Conservation (phyloP, 2,113 vertebrate genomes). For the Caloenas nicobarica region DNA sequence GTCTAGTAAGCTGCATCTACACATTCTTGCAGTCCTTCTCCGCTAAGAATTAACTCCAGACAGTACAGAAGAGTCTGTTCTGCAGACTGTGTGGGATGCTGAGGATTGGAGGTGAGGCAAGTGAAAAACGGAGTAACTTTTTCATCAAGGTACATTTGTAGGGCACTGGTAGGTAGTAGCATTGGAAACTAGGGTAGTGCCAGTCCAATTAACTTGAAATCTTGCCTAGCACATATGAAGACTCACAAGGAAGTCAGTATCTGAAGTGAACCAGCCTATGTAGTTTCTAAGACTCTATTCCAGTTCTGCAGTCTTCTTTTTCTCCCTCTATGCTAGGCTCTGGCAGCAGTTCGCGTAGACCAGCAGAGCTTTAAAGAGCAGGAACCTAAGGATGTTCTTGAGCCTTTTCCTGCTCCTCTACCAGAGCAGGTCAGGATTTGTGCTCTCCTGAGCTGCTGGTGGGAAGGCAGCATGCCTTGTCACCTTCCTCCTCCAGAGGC, state of each 20-base stretch:
- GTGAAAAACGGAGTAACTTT: background rate
- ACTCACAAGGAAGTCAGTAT: background rate
- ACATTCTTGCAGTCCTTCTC: background rate
- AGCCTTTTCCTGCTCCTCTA: background rate
- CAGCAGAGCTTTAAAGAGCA: background rate
- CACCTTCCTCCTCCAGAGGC: background rate
- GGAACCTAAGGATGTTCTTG: background rate
- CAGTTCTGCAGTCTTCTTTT: background rate
- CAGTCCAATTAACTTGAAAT: background rate
- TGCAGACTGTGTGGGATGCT: background rate
- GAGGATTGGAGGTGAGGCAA: background rate
- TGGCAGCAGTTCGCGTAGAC: background rate
- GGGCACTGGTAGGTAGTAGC: background rate
- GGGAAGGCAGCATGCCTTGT: background rate
- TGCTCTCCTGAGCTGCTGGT: background rate
- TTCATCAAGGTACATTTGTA: background rate
- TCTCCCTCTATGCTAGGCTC: background rate
- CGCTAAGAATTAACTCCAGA: background rate
- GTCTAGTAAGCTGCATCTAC: background rate
- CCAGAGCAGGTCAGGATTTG: background rate
- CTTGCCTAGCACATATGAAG: accelerated
- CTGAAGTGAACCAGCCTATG: background rate
- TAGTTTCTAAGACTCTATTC: background rate
- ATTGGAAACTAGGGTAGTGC: background rate
- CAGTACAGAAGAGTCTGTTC: background rate